Conservation (phyloP, 2,888 invertebrate genomes). For the Pseudanteris insignis region DNA sequence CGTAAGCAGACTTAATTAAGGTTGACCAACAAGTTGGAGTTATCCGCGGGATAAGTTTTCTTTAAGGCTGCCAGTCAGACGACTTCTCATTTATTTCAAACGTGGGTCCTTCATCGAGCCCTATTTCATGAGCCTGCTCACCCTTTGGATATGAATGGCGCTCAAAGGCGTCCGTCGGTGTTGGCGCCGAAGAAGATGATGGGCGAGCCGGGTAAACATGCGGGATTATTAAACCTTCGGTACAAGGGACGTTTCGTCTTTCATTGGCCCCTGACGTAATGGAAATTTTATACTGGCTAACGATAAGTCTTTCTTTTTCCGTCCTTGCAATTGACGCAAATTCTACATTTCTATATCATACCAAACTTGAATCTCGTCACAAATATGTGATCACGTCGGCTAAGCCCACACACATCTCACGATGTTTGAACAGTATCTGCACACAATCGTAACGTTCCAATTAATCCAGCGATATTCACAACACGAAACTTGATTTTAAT, state of each 20-base stretch:
- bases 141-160: constrained; percentile 48
- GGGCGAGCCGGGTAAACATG: constrained; percentile 55
- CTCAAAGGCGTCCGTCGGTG: constrained; percentile 56
- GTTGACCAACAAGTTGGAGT: constrained; percentile 32
- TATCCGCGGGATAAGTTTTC: constrained; percentile 28
- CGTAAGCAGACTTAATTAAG: constrained; percentile 15
- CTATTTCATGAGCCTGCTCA: constrained; percentile 37
- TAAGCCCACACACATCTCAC: no score
- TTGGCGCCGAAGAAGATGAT: constrained; percentile 25
- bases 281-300: constrained; percentile 50
- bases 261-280: constrained; percentile 56
- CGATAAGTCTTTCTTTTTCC: constrained; percentile 17
- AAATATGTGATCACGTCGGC: no score
- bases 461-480: not conserved
- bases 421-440: no score
- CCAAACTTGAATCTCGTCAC: no score
- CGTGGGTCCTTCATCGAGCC: constrained; percentile 45
- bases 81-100: constrained; percentile 53
- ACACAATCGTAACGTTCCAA: no score
- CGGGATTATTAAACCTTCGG: constrained; percentile 59
- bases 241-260: constrained; percentile 54
- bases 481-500: no score
- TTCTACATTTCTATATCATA: constrained; percentile 1
- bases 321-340: constrained; percentile 31
- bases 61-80: constrained; percentile 21